A percentile compares a stretch with the other conserved stretches of the same genome.
Conservation (phyloP, 2,113 vertebrate genomes). For the Hyperopisus bebe region DNA sequence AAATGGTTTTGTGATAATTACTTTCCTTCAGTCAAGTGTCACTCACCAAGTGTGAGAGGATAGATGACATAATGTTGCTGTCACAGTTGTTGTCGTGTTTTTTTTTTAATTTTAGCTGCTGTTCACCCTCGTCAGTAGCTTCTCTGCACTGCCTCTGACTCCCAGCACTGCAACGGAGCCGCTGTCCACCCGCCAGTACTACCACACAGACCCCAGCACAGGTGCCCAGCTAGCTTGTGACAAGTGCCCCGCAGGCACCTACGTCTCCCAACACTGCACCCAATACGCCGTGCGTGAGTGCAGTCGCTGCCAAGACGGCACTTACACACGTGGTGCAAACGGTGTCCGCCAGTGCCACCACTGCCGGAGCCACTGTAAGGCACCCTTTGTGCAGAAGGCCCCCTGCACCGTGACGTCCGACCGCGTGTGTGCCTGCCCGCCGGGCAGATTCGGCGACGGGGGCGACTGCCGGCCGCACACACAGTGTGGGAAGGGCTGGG, state of each 20-base stretch:
- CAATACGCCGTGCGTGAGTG: conserved; percentile 75
- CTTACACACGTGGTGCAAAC: conserved; percentile 84
- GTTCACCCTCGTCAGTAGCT: conserved; percentile 57
- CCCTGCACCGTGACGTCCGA: conserved; percentile 77
- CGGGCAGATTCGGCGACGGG: conserved; percentile 63
- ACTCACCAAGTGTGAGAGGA: not conserved
- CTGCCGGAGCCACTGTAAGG: conserved; percentile 69
- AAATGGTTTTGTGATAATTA: not conserved
- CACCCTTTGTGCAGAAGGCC: conserved; percentile 70
- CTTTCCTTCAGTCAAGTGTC: not conserved
- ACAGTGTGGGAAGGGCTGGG: conserved; percentile 74
- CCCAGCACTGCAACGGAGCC: conserved; percentile 56
- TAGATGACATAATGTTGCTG: not conserved
- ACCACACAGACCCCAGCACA: conserved; percentile 66
- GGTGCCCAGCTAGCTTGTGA: conserved; percentile 77
- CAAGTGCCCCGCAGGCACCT: conserved; percentile 92
- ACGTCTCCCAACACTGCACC: conserved; percentile 82
- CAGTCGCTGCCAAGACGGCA: conserved; percentile 70
- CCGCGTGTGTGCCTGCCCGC: conserved; percentile 77
- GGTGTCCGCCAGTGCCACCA: conserved; percentile 81
- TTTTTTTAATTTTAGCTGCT: conserved; percentile 68
- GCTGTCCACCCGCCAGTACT: conserved; percentile 72
- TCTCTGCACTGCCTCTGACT: conserved; percentile 58
- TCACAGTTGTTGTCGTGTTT: conserved; percentile 1
- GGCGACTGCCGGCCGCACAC: conserved; percentile 68